phyloP scores from a whole-genome alignment of 2,888 invertebrate genomes.

The Amphipyra berbera region DNA sequence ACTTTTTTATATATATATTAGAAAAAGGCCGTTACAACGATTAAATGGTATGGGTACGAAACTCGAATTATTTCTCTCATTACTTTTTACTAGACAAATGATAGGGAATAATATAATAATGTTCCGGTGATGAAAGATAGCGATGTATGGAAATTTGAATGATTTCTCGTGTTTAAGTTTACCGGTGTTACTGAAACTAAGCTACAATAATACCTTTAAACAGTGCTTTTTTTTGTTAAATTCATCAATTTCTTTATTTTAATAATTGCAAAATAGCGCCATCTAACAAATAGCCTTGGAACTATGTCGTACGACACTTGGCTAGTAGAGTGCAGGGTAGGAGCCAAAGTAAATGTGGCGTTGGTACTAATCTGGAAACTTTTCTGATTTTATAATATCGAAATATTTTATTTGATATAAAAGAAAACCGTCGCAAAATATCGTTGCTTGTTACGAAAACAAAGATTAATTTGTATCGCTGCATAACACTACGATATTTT shows the following conservation, averaged over 20 bases:
- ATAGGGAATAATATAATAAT: not conserved
- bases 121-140: not conserved
- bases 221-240: not conserved
- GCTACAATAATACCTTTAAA: not conserved
- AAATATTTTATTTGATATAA: no score
- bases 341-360: conserved; percentile 14
- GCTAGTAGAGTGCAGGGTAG: conserved; percentile 56
- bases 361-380: conserved; percentile 2
- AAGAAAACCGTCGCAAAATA: not conserved
- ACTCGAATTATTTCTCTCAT: conserved; percentile 9
- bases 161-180: not conserved
- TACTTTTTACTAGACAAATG: not conserved
- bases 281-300: conserved; percentile 77
- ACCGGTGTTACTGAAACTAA: not conserved
- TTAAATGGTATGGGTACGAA: conserved; percentile 1
- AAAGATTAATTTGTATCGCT: conserved; percentile 34
- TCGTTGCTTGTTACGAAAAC: conserved; percentile 5
- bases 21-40: conserved; percentile 70
- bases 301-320: conserved; percentile 73
- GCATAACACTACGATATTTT: conserved; percentile 58
- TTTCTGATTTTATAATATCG: not conserved
- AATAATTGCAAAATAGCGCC: conserved; percentile 75
- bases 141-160: not conserved
- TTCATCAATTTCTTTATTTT: conserved; percentile 4
- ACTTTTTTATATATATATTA: conserved; percentile 55